phyloP scores from a whole-genome alignment of 2,888 invertebrate genomes.

The Ormia ochracea region DNA sequence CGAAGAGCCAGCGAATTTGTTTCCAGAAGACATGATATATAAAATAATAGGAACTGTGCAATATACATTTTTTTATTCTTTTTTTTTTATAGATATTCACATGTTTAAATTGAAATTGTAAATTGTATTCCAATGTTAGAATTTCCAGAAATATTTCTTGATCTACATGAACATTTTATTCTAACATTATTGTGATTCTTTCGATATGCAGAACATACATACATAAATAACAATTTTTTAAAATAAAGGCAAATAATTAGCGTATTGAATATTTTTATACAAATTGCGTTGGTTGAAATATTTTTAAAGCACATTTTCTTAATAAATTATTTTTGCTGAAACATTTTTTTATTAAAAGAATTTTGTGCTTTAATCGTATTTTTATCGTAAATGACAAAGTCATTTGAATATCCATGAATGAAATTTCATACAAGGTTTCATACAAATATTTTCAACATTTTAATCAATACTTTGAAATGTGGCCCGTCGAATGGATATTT shows the following conservation, averaged over 20 bases:
- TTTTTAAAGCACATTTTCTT: not conserved
- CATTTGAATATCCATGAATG: slow-evolving; percentile 38
- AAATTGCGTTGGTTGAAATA: not conserved
- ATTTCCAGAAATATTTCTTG: no score
- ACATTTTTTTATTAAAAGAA: slow-evolving; percentile 7
- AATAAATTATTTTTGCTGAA: not conserved
- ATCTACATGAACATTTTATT: no score
- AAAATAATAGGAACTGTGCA: no score
- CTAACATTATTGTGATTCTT: no score
- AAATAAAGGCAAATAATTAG: no score
- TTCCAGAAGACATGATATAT: no score
- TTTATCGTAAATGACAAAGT: not conserved
- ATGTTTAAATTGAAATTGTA: no score
- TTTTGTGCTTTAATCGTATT: slow-evolving; percentile 4
- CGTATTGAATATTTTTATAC: not conserved
- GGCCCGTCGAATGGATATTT: slow-evolving; percentile 14
- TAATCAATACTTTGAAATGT: slow-evolving; percentile 33
- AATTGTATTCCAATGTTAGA: no score
- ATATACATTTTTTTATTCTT: no score
- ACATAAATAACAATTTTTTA: not conserved
- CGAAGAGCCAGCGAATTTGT: no score
- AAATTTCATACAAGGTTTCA: not conserved
- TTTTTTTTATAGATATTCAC: no score
- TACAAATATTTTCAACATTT: slow-evolving; percentile 33
- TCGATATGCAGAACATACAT: no score